Evolutionary conservation across 92 coral and sea anemone species (phyloP).

Genomic region (Montipora capitata): DNA sequence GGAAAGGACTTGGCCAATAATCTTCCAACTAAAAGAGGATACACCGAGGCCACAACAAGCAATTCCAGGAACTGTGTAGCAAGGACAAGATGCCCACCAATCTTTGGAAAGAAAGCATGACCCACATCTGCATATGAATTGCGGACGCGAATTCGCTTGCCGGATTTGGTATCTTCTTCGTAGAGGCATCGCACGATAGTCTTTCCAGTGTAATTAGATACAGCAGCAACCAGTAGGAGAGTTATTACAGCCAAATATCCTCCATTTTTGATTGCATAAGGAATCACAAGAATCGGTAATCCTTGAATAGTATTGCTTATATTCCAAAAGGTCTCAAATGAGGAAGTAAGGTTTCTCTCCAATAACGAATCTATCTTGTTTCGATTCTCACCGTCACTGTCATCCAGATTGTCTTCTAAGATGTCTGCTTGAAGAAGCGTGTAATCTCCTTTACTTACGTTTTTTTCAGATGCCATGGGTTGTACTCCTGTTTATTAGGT

Average conservation of each 20-base stretch:
- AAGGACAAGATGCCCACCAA: slow-evolving; percentile 88
- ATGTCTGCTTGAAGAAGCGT: not conserved
- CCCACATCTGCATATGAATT: slow-evolving; percentile 88
- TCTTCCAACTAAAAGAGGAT: slow-evolving; percentile 93
- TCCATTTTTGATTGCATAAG: slow-evolving; percentile 88
- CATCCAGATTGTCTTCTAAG: not conserved
- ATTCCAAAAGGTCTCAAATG: slow-evolving; percentile 96
- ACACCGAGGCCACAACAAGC: slow-evolving; percentile 85
- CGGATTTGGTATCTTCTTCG: slow-evolving; percentile 61
- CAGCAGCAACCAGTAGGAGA: slow-evolving; percentile 78
- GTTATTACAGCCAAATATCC: slow-evolving; percentile 85
- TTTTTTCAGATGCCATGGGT: not conserved
- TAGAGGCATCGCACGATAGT: slow-evolving; percentile 89
- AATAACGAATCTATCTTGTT: not conserved
- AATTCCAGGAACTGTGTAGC: slow-evolving; percentile 85
- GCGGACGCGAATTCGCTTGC: slow-evolving; percentile 80
- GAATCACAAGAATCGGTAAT: slow-evolving; percentile 93
- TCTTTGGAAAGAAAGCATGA: slow-evolving; percentile 74
- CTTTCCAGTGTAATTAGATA: slow-evolving; percentile 94
- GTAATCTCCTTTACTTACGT: not conserved
- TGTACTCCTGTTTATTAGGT: not conserved
- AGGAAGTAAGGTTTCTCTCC: slow-evolving; percentile 70
- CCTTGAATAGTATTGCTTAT: slow-evolving; percentile 98
- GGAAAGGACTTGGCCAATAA: slow-evolving; percentile 82
- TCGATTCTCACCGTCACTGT: not conserved